Conservation (phyloP, 2,113 vertebrate species). For the Lasiurus borealis region DNA sequence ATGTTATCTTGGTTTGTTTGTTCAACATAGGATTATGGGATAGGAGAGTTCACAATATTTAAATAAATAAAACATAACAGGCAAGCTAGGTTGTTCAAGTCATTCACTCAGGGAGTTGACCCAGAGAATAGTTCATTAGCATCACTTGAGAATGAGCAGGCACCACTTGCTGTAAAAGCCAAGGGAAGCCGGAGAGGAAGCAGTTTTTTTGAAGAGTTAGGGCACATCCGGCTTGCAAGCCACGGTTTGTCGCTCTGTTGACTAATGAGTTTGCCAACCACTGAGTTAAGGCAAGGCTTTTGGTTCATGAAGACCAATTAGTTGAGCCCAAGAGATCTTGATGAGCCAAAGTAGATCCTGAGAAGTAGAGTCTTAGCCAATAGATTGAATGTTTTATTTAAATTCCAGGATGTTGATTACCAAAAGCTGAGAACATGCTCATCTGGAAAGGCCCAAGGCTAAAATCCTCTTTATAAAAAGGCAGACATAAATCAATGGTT, state of each 20-base stretch:
- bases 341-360: neutral
- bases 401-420: neutral
- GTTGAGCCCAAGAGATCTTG: neutral
- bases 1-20: neutral
- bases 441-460: neutral
- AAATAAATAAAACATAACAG: constrained; percentile 18
- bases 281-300: neutral
- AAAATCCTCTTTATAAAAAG: neutral
- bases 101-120: neutral
- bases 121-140: neutral
- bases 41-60: neutral
- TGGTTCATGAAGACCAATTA: neutral
- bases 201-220: neutral
- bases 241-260: no score
- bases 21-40: neutral
- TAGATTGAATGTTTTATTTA: neutral
- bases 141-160: neutral
- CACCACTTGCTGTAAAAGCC: neutral
- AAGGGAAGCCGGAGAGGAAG: neutral
- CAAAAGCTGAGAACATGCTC: neutral
- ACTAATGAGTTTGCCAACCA: no score
- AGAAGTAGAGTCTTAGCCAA: rapidly evolving
- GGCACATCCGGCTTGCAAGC: neutral
- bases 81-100: neutral
- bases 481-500: neutral